phyloP scores from a whole-genome alignment of 2,797 vertebrate genomes.

The Delichon dasypus region DNA sequence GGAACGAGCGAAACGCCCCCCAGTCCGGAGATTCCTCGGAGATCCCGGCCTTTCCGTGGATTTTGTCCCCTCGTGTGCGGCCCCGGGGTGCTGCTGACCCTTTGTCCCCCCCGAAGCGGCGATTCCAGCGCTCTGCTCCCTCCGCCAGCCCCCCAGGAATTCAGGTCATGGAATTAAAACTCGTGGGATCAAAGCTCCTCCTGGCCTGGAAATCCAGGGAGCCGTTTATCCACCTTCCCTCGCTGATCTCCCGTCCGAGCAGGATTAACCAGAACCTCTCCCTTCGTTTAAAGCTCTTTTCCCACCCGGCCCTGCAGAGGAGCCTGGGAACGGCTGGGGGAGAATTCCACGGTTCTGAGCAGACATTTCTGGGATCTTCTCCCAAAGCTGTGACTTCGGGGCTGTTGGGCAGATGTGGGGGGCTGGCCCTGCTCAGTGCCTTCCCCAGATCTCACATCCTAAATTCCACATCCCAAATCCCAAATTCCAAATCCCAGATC shows the following conservation, averaged over 20 bases:
- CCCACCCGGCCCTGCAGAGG: neutral
- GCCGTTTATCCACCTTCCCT: neutral
- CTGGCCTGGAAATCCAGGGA: neutral
- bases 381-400: neutral
- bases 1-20: neutral
- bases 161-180: neutral
- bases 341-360: neutral
- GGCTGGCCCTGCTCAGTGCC: neutral
- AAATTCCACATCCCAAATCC: too few relatives aligned
- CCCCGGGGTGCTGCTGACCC: neutral
- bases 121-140: neutral
- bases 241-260: neutral
- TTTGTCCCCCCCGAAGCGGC: fast-evolving
- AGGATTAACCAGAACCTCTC: neutral
- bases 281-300: neutral
- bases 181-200: neutral
- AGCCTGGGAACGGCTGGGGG: neutral
- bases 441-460: neutral
- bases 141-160: neutral
- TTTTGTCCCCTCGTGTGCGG: neutral
- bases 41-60: fast-evolving
- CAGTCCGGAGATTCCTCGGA: fast-evolving
- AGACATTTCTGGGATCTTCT: fast-evolving
- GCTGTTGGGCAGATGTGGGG: neutral
- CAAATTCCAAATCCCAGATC: too few relatives aligned